Evolutionary conservation across 2,797 vertebrate genomes (phyloP).

Genomic region (Coregonus sp.): DNA sequence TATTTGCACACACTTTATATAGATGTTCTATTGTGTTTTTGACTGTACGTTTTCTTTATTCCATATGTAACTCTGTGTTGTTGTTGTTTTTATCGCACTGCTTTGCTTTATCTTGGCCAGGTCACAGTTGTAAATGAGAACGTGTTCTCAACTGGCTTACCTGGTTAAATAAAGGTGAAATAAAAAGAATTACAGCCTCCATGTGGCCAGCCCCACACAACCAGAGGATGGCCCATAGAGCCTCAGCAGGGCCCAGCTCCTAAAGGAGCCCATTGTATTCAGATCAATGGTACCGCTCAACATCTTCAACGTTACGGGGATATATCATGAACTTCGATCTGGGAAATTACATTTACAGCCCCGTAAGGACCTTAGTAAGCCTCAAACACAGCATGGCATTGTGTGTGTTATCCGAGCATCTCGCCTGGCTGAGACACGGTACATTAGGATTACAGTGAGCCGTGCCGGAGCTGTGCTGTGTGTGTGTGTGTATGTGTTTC

Average conservation of each 20-base stretch:
- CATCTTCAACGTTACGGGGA: constrained; percentile 65
- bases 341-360: constrained; percentile 62
- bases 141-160: too few relatives aligned
- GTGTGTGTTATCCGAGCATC: constrained; percentile 54
- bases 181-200: constrained; percentile 2
- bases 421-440: constrained; percentile 26
- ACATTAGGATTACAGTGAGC: constrained; percentile 31
- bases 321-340: constrained; percentile 60
- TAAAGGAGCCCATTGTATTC: constrained; percentile 63
- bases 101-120: too few relatives aligned
- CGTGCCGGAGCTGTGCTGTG: constrained; percentile 25
- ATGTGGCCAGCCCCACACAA: constrained; percentile 9
- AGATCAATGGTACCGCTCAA: constrained; percentile 51
- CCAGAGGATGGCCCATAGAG: neutral
- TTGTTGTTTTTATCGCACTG: too few relatives aligned
- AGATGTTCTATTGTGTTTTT: too few relatives aligned
- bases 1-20: too few relatives aligned
- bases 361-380: constrained; percentile 47
- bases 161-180: too few relatives aligned
- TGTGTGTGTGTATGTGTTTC: constrained; percentile 8
- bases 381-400: constrained; percentile 57
- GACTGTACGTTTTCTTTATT: too few relatives aligned
- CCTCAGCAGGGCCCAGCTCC: constrained; percentile 14
- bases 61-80: too few relatives aligned
- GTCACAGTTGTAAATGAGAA: too few relatives aligned